Evolutionary conservation across 1,140 invertebrate genomes (phyloP), one percentile per base, ranked within the genome.

Genomic region (Drosophila tropicalis): DNA sequence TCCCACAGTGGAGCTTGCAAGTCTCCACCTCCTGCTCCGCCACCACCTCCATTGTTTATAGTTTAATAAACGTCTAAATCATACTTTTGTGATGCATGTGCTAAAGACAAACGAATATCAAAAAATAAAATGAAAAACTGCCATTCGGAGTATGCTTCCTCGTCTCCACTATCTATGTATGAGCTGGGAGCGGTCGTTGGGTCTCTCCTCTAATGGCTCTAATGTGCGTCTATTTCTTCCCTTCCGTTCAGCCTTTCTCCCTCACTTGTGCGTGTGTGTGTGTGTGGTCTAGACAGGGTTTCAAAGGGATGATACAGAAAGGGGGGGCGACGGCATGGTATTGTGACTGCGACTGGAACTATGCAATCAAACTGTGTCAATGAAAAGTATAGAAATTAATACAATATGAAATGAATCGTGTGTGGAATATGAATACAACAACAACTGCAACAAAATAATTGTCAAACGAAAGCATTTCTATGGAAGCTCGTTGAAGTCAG

Each of bases 31-130:
- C 44, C 56, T 15, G 22, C 62, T 22, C 62, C 41, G 22, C 39
- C 32, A 22, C 7, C 41, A 36, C 15, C 13, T 29, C 57, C 57
- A 89, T 86, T 86, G 83, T 86, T 86, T 86, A 67, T 65, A 61
- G 72, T 87, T 86, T 87, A 86, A 86, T 86, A 86, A 86, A 83
- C 83, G 84, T 80, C 79, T 67, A 76, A 86, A 86, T 87, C 84
- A 87, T 87, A 86, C 79, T 71, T 86, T 86, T 89, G 79, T 87
- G 83, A 86, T 76, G 72, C 84, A 74, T 67, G 80, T 86, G 83
- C 79, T 86, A 86, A 86, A 86, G 83, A 86, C 83, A 86, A 86
- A 86, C 79, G 84, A 79, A 79, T 79, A 72, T 71, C 57, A 13
- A 39, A 39, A 39, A 3, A 39, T 10, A 36, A 36, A 36, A 36